Evolutionary conservation across 2,113 vertebrate species (phyloP), one percentile per base, ranked within the genome.

Genomic region (Panthera tigris): DNA sequence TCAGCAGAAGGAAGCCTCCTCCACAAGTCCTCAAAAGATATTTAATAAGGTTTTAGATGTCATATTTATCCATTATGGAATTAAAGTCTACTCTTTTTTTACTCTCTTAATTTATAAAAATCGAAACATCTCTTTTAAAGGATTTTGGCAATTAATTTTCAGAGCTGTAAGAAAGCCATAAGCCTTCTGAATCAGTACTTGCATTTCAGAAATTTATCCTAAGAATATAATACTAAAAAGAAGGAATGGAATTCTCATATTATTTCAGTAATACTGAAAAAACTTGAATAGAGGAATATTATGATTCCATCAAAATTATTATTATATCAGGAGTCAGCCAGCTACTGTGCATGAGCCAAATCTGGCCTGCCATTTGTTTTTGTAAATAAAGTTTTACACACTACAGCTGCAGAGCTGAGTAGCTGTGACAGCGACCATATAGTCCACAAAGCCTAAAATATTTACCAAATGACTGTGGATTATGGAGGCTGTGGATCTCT

Each of bases 71-170:
- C 48, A 68, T 25, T 41, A 31, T 33, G 45, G 66, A 83, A 92
- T 86, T 50, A 95, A 73, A 89, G 63, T 84, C 25, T 57, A 73
- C 18, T n/a, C 39, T 94, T 5, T 81, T n/a, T 83, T 18, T 68
- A 73, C 25, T 41, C 39, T 94, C 7, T 81, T n/a, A 52, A 85
- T 79, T 96, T 86, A 96, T 80, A 81, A 94, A 82, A 91, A 86
- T 10, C 45, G 13, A 85, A 94, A 63, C n/a, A 11, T 41, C 65
- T 73, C 50, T 71, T 71, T 39, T 81, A 86, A 93, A 45, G 41
- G 36, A 12, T 82, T 45, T 5, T 81, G 45, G 36, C 52, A 57
- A 93, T 89, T 80, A 61, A 31, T 81, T 71, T 90, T 91, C 25
- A 66, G 73, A 73, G 16, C 29, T 65, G 82, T 50, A 12, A 61